Percentiles rank a stretch among this genome's conserved stretches.
phyloP scores from a whole-genome alignment of 2,888 invertebrate species.

The Ormyrus pomaceus region DNA sequence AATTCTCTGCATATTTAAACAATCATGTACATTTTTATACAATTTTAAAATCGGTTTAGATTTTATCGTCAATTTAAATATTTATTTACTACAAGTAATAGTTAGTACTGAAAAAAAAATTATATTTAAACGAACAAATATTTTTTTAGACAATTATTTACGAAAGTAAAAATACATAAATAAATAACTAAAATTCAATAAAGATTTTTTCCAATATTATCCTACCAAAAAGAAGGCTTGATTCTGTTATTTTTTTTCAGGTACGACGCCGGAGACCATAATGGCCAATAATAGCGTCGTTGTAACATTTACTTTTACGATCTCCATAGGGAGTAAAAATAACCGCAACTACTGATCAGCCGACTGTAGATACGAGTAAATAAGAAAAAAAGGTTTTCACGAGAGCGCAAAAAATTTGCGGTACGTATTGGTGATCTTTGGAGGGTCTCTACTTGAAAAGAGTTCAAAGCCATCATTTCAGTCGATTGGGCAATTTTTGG shows the following conservation, averaged over 20 bases:
- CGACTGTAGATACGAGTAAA: background rate
- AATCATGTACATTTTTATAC: background rate
- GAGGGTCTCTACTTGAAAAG: background rate
- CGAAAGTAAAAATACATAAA: background rate
- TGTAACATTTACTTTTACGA: conserved; percentile 63
- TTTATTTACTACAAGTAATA: no score
- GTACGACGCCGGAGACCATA: conserved; percentile 5
- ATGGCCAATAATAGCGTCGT: conserved; percentile 55
- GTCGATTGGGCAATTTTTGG: conserved; percentile 31
- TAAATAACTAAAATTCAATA: background rate
- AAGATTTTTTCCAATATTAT: background rate
- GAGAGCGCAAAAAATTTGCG: background rate
- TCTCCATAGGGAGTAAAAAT: conserved; percentile 59
- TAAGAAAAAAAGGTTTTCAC: background rate
- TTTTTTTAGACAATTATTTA: background rate
- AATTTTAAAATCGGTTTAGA: no score
- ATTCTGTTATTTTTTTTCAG: conserved; percentile 21
- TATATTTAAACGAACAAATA: no score
- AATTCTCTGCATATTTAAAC: background rate
- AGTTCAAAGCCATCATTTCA: conserved; percentile 35
- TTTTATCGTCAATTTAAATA: no score
- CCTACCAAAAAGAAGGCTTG: background rate
- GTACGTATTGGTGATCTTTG: conserved; percentile 11
- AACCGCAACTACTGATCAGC: conserved; percentile 52
- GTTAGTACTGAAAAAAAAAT: no score